A percentile compares a stretch with the other conserved stretches of the same genome.
These are phyloP conservation scores for Rissa tridactyla DNA, from an alignment of 2,113 vertebrate species.

Conservation along the genomic window DNA sequence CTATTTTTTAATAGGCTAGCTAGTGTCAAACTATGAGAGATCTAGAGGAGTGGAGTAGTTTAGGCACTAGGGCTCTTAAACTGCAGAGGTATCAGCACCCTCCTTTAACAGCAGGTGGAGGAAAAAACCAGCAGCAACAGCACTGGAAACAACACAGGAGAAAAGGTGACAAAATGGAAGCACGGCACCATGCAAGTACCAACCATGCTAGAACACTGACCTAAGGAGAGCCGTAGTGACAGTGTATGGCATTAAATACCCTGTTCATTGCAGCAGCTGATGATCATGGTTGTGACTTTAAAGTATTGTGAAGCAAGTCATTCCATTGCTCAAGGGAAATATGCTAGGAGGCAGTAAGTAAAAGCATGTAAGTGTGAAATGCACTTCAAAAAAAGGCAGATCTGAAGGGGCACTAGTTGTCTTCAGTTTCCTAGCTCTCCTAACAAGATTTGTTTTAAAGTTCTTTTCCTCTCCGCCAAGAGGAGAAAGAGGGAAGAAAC, in stretches of 20 bases:
- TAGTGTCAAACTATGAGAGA: neutral
- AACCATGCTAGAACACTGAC: neutral
- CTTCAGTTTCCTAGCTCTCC: neutral
- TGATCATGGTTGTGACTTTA: neutral
- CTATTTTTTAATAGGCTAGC: neutral
- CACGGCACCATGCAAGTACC: neutral
- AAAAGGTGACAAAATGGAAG: neutral
- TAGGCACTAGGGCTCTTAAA: neutral
- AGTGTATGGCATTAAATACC: neutral
- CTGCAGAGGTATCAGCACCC: neutral
- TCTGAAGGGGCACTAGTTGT: neutral
- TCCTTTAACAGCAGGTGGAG: neutral
- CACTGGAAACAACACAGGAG: neutral
- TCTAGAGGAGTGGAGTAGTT: neutral
- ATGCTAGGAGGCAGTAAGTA: neutral
- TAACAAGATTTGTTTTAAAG: neutral
- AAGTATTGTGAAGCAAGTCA: neutral
- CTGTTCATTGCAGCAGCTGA: neutral
- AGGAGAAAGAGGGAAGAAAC: neutral
- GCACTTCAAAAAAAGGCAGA: neutral
- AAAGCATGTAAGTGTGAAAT: neutral
- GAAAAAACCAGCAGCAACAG: neutral
- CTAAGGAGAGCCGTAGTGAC: rapidly evolving
- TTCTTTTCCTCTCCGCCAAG: neutral
- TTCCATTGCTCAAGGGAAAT: neutral